phyloP scores from a whole-genome alignment of 2,113 vertebrate genomes.

The human (Homo sapiens) region DNA sequence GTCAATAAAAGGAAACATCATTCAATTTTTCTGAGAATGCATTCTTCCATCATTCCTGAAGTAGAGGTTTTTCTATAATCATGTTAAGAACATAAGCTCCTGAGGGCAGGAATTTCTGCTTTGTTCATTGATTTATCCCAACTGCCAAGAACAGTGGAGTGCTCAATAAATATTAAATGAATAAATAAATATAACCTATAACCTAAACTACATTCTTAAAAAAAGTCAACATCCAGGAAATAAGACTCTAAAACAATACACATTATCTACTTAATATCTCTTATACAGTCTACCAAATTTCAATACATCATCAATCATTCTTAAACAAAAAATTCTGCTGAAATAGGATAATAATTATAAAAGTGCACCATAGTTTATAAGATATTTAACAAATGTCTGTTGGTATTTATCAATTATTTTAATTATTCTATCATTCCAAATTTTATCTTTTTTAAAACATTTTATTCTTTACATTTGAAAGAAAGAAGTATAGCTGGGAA shows the following conservation, averaged over 20 bases:
- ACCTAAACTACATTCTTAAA: neutral
- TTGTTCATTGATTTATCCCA: neutral
- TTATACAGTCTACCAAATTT: neutral
- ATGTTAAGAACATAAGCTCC: neutral
- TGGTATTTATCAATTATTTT: neutral
- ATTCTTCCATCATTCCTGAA: neutral
- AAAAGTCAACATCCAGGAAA: neutral
- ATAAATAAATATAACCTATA: neutral
- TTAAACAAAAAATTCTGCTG: neutral
- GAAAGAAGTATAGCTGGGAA: neutral
- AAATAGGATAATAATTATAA: neutral
- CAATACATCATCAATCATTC: neutral
- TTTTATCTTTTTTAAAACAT: slow-evolving; percentile 1
- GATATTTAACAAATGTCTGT: neutral
- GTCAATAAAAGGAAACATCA: neutral
- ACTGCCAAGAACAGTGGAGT: neutral
- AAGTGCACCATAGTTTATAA: neutral
- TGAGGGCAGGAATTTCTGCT: neutral
- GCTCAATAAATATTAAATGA: neutral
- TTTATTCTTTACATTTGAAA: neutral
- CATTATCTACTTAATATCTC: neutral
- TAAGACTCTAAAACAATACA: neutral
- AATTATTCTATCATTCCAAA: neutral
- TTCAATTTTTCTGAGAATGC: neutral
- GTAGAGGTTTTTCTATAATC: neutral